phyloP scores from a whole-genome alignment of 2,888 invertebrate species.

The Athalia rosae region DNA sequence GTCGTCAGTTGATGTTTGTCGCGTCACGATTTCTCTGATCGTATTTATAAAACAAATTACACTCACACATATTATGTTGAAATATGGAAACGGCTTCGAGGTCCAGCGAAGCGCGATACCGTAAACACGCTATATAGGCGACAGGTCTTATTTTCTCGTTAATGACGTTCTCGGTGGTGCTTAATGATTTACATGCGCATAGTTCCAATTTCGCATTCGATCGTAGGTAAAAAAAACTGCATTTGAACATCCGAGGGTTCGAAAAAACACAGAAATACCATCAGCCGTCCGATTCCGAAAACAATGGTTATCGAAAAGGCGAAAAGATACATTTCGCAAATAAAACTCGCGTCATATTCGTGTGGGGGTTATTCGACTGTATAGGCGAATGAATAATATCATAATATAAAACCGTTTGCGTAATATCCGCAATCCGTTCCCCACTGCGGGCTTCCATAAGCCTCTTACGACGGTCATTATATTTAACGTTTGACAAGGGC shows the following conservation, averaged over 20 bases:
- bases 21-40: neutral
- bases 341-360: too few relatives aligned
- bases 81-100: neutral
- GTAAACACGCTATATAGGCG: conserved; percentile 2
- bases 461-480: conserved; percentile 35
- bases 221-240: too few relatives aligned
- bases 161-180: neutral
- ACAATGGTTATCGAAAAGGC: too few relatives aligned
- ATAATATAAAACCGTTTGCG: conserved; percentile 27
- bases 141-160: conserved; percentile 1
- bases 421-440: conserved; percentile 30
- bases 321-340: too few relatives aligned
- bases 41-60: neutral
- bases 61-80: too few relatives aligned
- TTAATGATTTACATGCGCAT: neutral
- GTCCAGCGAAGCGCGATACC: neutral
- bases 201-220: neutral
- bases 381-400: too few relatives aligned
- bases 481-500: conserved; percentile 41
- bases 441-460: conserved; percentile 34
- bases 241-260: too few relatives aligned
- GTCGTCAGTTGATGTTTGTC: neutral
- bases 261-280: too few relatives aligned
- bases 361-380: too few relatives aligned
- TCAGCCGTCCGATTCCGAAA: too few relatives aligned